These are phyloP conservation scores for Papilio xuthus DNA, from an alignment of 1,140 invertebrate species.

Conservation along the genomic window DNA sequence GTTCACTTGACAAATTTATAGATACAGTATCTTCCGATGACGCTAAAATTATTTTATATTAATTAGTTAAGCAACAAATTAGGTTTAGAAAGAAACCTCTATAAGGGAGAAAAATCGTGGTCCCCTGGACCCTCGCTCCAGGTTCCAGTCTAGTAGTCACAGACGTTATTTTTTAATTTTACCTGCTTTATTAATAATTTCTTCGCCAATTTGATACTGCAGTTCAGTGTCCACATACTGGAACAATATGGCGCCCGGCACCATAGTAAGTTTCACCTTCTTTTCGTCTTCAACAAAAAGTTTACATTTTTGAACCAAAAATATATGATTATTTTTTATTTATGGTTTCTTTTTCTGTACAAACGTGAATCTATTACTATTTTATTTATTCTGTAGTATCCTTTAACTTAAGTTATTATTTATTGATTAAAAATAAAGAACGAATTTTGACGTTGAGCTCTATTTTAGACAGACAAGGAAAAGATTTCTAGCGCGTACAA, in stretches of 20 bases:
- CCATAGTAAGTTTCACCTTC: constrained; percentile 64
- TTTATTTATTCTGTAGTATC: too few species aligned
- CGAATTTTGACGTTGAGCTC: too few species aligned
- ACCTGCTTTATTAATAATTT: constrained; percentile 57
- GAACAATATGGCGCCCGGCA: constrained; percentile 59
- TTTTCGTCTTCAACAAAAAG: constrained; percentile 55
- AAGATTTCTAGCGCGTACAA: too few species aligned
- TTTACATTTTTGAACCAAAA: background rate
- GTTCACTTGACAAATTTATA: constrained; percentile 54
- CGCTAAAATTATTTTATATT: constrained; percentile 43
- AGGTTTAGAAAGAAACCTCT: too few species aligned
- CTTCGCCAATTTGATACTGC: constrained; percentile 64
- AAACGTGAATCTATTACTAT: too few species aligned
- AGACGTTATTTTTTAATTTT: constrained; percentile 20
- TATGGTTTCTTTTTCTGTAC: background rate
- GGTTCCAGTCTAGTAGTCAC: too few species aligned
- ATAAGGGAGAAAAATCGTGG: background rate
- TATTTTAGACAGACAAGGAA: too few species aligned
- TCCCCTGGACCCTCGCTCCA: too few species aligned
- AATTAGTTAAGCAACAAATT: too few species aligned
- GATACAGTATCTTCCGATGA: constrained; percentile 62
- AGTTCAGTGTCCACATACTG: constrained; percentile 62
- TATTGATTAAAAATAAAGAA: too few species aligned
- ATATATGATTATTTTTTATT: background rate
- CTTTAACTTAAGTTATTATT: too few species aligned